Percentiles rank a stretch among this genome's conserved stretches.
phyloP scores from a whole-genome alignment of 2,113 vertebrate genomes.

The Crotophaga sulcirostris region DNA sequence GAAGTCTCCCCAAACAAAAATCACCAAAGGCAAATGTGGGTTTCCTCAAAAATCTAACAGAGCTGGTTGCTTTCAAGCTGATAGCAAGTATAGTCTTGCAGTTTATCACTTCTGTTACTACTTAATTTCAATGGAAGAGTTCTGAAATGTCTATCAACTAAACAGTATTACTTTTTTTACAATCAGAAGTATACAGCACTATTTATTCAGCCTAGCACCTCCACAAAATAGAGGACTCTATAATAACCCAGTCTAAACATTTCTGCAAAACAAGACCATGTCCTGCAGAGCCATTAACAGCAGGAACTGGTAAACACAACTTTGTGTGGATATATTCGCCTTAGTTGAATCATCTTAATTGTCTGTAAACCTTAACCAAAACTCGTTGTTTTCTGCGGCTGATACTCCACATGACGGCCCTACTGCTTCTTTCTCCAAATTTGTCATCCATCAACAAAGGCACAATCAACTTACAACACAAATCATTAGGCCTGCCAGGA shows the following conservation, averaged over 20 bases:
- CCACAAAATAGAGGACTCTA: neutral
- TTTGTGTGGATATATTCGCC: neutral
- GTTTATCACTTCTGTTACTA: neutral
- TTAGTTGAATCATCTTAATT: neutral
- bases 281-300: neutral
- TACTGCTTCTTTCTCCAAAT: neutral
- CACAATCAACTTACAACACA: neutral
- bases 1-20: neutral
- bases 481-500: neutral
- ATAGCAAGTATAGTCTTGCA: neutral
- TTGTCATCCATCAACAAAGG: neutral
- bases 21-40: neutral
- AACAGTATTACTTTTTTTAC: neutral
- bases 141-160: neutral
- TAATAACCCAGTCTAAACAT: neutral
- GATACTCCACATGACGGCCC: neutral
- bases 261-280: neutral
- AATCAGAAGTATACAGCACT: neutral
- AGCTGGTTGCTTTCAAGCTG: neutral
- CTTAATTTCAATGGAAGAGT: neutral
- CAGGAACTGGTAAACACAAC: neutral
- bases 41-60: neutral
- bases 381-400: neutral
- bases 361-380: neutral
- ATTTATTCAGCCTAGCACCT: neutral